Evolutionary conservation across 2,888 invertebrate species (phyloP), one percentile per base, ranked within the genome.

Genomic region (Zaprionus lineosus): DNA sequence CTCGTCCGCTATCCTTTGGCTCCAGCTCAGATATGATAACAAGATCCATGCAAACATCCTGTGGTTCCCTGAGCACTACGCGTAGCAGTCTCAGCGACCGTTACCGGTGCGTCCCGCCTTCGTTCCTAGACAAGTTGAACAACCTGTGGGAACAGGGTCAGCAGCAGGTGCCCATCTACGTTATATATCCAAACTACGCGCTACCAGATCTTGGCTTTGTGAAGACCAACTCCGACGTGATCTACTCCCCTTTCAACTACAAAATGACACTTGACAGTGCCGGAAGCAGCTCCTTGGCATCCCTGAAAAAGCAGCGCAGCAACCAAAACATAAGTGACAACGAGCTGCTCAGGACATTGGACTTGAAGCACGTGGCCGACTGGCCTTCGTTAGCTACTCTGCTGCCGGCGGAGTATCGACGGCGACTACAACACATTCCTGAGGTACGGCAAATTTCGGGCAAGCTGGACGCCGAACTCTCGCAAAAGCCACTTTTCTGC

Each of bases 331-430:
- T 95, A 93, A 95, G 94, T 79, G 96, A 97, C 86, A 92, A 96
- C 43, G 97, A 97, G 89, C 92, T 94, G 61, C 89, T 97, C 28
- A 94, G 94, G 86, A 94, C 94, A 86, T 94, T 94, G 89, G 95
- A 96, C 47, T 93, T 96, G 65, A 92, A 93, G 31, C 97, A 97
- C 87, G 94, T 98, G 5, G 93, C 94, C 87, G 98, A 98, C 89
- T 98, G 98, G 98, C 96, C 97, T 83, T 97, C 97, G 0, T 91
- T 98, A 44, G 96, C 95, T 2, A 94, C 97, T 72, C 91, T 98
- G 40, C 90, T 98, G 64, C 98, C 98, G 2, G 91, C 92, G 68
- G 97, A 98, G 89, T 96, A 95, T 88, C 93, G 93, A 66, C 94
- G 94, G 85, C 92, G 96, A 67, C 88, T 97, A 41, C 95, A 96